Evolutionary conservation across 2,888 invertebrate genomes (phyloP).

Genomic region (Lacanobia wlatinum): DNA sequence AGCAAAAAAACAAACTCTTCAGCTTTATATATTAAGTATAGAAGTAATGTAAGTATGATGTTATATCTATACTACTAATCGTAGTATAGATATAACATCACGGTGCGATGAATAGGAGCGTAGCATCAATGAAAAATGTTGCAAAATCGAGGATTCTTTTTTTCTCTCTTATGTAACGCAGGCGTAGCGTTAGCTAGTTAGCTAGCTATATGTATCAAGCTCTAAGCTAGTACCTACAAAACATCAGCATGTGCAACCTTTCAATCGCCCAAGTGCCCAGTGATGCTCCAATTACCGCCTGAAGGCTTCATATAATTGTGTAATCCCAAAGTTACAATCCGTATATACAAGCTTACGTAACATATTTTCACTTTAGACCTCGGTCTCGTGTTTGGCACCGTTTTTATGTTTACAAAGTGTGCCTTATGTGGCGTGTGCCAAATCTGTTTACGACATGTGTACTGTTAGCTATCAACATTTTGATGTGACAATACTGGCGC

Average conservation of each 20-base stretch:
- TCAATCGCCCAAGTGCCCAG: slow-evolving; percentile 7
- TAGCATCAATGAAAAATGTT: too few species aligned
- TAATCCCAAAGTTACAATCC: slow-evolving; percentile 39
- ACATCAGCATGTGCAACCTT: slow-evolving; percentile 29
- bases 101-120: too few species aligned
- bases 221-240: too few species aligned
- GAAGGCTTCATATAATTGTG: slow-evolving; percentile 47
- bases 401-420: slow-evolving; percentile 41
- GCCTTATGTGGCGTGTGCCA: slow-evolving; percentile 45
- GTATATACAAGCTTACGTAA: slow-evolving; percentile 24
- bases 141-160: too few species aligned
- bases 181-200: too few species aligned
- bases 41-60: too few species aligned
- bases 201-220: neutral
- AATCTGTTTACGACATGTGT: slow-evolving; percentile 43
- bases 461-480: slow-evolving; percentile 16
- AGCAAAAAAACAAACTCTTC: too few species aligned
- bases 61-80: too few species aligned
- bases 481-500: slow-evolving; percentile 15
- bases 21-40: too few species aligned
- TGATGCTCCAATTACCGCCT: slow-evolving; percentile 55
- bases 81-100: too few species aligned
- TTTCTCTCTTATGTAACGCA: too few species aligned
- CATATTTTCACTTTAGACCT: slow-evolving; percentile 58
- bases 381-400: slow-evolving; percentile 56